phyloP scores from a whole-genome alignment of 2,888 invertebrate species.

The Actias luna region DNA sequence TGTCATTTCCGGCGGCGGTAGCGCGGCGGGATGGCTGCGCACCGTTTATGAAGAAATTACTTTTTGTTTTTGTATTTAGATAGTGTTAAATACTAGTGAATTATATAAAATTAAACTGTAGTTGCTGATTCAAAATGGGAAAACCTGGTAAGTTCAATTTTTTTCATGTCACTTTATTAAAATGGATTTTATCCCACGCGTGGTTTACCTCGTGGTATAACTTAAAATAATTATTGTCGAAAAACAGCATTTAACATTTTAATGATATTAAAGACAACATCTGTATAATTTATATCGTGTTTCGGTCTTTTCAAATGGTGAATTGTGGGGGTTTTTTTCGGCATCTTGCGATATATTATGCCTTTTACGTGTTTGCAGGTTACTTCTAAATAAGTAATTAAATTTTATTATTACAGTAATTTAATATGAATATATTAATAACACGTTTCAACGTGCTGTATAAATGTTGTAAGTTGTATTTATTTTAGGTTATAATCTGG shows the following conservation, averaged over 20 bases:
- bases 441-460: neutral
- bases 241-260: neutral
- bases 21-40: constrained; percentile 59
- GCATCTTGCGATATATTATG: neutral
- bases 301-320: neutral
- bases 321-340: too few relatives aligned
- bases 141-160: constrained; percentile 64
- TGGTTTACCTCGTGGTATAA: constrained; percentile 38
- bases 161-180: neutral
- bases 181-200: constrained; percentile 22
- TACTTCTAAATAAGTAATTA: neutral
- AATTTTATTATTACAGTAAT: neutral
- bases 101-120: constrained; percentile 27
- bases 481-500: neutral
- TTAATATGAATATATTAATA: neutral
- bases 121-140: constrained; percentile 50
- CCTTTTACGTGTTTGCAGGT: neutral
- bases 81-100: constrained; percentile 36
- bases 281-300: neutral
- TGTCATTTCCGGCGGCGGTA: constrained; percentile 62
- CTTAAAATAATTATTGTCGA: neutral
- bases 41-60: constrained; percentile 53
- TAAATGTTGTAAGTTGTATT: neutral
- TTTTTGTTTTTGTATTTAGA: constrained; percentile 62
- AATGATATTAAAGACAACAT: neutral